Evolutionary conservation across 2,113 vertebrate genomes (phyloP), one percentile per base, ranked within the genome.

Genomic region (Fulmarus glacialis): DNA sequence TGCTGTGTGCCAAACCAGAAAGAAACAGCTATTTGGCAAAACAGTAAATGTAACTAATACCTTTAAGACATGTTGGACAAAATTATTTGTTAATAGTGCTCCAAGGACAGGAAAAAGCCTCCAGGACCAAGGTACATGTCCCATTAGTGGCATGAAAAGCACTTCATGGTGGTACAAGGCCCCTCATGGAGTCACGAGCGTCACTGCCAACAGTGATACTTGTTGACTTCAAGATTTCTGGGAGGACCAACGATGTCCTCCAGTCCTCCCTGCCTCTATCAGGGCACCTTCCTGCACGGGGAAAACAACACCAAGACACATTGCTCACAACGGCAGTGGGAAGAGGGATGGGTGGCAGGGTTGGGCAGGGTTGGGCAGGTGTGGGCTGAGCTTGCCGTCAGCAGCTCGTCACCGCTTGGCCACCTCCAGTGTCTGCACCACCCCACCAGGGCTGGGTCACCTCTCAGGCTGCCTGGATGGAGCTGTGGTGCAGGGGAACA

Each of bases 1-100:
- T 66, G 50, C 67, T 58, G 48, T 9, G 27, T 97, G 96, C 95
- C 95, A 97, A 96, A 93, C 87, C 77, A 87, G 94, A 94, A 85
- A 82, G 84, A 94, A 93, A 85, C 73, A 82, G 56, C 84, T 85
- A 42, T 89, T 91, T 95, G 93, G 95, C 97, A 94, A 89, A 85
- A 53, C 36, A 66, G 77, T 30, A 89, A 64, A 75, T 82, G 78
- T 91, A 91, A 87, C 91, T 73, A 94, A 92, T 85, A 84, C 58
- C 68, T 95, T 77, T 68, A 90, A 81, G 64, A 84, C 34, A 78
- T n/a, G 47, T 29, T 60, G 89, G 83, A 95, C 77, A 95, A 91
- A 91, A 85, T 72, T 56, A 45, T 30, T 14, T 20, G 48, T 74
- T 82, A 84, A 67, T 48, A 68, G 47, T 9, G 32, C 48, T 97